Conservation (phyloP, 2,113 vertebrate genomes). For the Todiramphus chloris region DNA sequence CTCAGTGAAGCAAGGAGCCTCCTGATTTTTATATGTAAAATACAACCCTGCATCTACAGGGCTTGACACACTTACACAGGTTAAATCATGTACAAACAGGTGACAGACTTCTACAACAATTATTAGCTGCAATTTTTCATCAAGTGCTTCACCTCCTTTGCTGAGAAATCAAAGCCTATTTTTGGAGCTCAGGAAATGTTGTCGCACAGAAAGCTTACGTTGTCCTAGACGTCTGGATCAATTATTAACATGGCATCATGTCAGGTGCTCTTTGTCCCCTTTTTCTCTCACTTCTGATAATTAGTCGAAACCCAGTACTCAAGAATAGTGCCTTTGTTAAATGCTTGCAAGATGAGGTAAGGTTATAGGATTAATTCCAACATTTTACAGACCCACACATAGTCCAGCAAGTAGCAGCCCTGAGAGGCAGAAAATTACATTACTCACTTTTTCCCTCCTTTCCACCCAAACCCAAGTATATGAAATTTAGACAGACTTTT, state of each 20-base stretch:
- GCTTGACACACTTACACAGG: neutral
- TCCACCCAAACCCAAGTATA: neutral
- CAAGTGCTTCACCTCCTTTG: neutral
- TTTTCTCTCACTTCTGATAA: slow-evolving; percentile 40
- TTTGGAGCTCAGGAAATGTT: neutral
- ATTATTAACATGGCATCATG: slow-evolving; percentile 56
- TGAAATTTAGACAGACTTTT: neutral
- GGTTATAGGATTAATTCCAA: slow-evolving; percentile 48
- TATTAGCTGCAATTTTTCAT: neutral
- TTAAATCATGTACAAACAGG: neutral
- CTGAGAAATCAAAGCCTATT: neutral
- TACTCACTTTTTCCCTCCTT: neutral
- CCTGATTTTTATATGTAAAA: neutral
- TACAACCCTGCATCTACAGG: neutral
- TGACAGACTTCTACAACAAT: neutral
- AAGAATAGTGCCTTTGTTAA: slow-evolving; percentile 71
- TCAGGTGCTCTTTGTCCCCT: slow-evolving; percentile 56
- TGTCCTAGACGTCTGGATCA: slow-evolving; percentile 6
- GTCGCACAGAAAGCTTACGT: neutral
- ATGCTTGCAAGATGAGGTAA: slow-evolving; percentile 68
- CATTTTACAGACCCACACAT: neutral
- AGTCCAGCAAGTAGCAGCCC: neutral
- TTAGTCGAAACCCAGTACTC: slow-evolving; percentile 56
- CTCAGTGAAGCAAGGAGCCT: neutral
- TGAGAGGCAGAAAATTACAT: neutral